Conservation (phyloP, 2,113 vertebrate genomes). For the Eonycteris spelaea region DNA sequence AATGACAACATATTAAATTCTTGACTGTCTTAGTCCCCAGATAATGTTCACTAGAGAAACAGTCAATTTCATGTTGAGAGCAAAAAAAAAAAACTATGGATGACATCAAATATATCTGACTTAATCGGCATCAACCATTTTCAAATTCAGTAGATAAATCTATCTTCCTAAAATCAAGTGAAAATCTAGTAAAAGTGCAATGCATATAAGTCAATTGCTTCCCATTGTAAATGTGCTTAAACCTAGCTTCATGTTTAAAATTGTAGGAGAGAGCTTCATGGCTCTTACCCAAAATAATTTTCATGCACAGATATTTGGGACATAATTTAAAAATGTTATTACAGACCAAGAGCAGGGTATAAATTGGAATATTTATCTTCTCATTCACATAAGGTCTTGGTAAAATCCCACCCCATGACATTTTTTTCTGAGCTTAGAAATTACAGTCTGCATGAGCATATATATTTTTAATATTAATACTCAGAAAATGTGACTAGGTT, state of each 20-base stretch:
- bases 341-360: neutral
- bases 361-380: conserved; percentile 25
- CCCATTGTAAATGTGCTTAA: neutral
- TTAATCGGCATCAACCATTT: conserved; percentile 18
- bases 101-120: neutral
- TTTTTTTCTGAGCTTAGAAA: neutral
- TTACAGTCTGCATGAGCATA: neutral
- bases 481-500: neutral
- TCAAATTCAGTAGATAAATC: conserved; percentile 19
- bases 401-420: neutral
- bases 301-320: neutral
- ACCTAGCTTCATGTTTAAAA: neutral
- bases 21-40: neutral
- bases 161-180: conserved; percentile 10
- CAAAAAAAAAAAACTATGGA: neutral
- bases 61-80: conserved; percentile 21
- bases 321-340: neutral
- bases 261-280: neutral
- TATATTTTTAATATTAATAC: conserved; percentile 18
- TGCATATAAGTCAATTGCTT: neutral
- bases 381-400: neutral
- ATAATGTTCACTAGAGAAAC: neutral
- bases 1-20: conserved; percentile 13
- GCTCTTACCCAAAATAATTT: neutral
- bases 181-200: conserved; percentile 7